Conservation (phyloP, 2,888 invertebrate species). For the Cremastinae sp. region DNA sequence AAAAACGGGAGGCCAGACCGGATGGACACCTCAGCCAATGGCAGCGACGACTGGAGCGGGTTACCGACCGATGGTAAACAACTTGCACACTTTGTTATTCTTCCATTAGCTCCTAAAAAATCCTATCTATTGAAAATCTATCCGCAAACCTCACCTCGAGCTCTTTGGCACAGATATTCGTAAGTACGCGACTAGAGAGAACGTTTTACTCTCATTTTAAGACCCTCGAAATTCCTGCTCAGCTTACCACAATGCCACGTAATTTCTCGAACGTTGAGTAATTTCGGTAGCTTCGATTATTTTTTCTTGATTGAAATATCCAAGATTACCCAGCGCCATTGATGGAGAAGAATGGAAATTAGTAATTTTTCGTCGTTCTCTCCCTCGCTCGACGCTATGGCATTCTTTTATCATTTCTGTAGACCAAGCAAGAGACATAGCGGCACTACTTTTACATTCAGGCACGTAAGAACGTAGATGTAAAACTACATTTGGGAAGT, state of each 20-base stretch:
- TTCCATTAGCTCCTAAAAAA: not conserved
- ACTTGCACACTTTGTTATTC: slow-evolving; percentile 14
- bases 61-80: slow-evolving; percentile 91
- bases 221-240: slow-evolving; percentile 33
- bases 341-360: not conserved
- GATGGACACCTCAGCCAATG: slow-evolving; percentile 94
- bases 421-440: slow-evolving; percentile 24
- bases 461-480: slow-evolving; percentile 17
- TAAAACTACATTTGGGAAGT: not conserved
- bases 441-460: slow-evolving; percentile 31
- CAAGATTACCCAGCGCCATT: slow-evolving; percentile 44
- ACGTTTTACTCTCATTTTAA: slow-evolving; percentile 9
- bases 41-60: slow-evolving; percentile 93
- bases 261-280: not conserved
- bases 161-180: slow-evolving; percentile 52
- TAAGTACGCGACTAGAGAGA: slow-evolving; percentile 51
- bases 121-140: slow-evolving; percentile 11
- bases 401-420: slow-evolving; percentile 27
- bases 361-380: slow-evolving; percentile 36
- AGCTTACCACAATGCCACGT: not conserved
- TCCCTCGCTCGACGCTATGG: slow-evolving; percentile 38
- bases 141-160: slow-evolving; percentile 15
- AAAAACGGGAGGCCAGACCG: slow-evolving; percentile 86
- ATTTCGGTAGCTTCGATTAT: slow-evolving; percentile 1
- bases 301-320: not conserved